Evolutionary conservation across 2,113 vertebrate species (phyloP).

Genomic region (Camelus bactrianus): DNA sequence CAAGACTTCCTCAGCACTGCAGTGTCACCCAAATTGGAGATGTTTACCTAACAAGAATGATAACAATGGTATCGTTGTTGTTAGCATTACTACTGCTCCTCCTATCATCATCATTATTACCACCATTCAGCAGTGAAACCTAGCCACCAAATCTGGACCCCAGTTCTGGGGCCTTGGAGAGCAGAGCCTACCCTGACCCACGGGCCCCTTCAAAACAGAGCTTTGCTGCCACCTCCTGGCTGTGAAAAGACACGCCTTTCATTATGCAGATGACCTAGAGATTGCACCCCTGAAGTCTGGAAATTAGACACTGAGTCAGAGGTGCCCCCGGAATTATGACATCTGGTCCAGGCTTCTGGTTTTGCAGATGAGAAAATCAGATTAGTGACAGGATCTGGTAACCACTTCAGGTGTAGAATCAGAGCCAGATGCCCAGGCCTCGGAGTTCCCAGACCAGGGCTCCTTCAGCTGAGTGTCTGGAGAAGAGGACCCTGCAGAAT

Average conservation of each 20-base stretch:
- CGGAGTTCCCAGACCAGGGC: background rate
- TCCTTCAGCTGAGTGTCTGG: background rate
- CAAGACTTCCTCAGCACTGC: background rate
- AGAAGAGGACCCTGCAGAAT: background rate
- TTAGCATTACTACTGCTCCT: too few relatives aligned
- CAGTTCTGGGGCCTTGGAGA: background rate
- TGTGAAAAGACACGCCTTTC: background rate
- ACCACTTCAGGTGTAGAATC: background rate
- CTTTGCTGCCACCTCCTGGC: conserved; percentile 81
- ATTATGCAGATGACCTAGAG: background rate
- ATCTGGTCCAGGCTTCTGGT: background rate
- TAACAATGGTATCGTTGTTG: background rate
- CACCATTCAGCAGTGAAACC: background rate
- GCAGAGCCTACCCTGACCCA: background rate
- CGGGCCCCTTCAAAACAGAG: conserved; percentile 45
- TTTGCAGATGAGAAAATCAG: conserved; percentile 8
- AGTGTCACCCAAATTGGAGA: background rate
- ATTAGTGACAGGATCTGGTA: background rate
- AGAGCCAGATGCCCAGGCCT: background rate
- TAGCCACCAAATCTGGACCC: background rate
- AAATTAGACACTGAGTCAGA: background rate
- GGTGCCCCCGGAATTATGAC: background rate
- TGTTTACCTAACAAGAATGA: background rate
- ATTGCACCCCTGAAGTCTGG: background rate
- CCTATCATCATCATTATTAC: too few relatives aligned